Evolutionary conservation across 2,888 invertebrate genomes (phyloP).

Genomic region (Agrotis segetum): DNA sequence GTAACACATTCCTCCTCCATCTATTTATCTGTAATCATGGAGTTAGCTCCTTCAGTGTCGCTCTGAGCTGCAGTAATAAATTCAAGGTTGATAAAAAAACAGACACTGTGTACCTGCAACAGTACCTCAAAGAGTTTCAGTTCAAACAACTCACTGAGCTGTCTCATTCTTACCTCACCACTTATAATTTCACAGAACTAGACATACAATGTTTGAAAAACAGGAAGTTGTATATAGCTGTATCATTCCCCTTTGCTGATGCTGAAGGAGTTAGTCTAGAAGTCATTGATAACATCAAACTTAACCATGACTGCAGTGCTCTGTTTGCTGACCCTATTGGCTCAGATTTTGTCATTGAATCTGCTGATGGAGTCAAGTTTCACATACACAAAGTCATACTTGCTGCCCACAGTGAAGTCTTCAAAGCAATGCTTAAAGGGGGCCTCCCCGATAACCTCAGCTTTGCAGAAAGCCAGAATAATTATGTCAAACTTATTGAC

Average conservation of each 20-base stretch:
- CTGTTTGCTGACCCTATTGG: conserved; percentile 80
- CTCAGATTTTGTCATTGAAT: conserved; percentile 84
- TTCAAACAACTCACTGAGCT: conserved; percentile 68
- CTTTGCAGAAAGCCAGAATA: conserved; percentile 81
- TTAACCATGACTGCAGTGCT: conserved; percentile 77
- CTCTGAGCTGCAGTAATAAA: conserved; percentile 72
- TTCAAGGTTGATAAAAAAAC: conserved; percentile 75
- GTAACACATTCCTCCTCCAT: conserved; percentile 79
- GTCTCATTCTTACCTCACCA: conserved; percentile 70
- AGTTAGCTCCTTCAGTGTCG: conserved; percentile 73
- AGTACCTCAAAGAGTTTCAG: conserved; percentile 68
- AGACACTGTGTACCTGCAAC: conserved; percentile 71
- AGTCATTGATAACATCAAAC: conserved; percentile 70
- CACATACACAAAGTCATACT: conserved; percentile 81
- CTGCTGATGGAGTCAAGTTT: conserved; percentile 81
- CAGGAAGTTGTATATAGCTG: conserved; percentile 77
- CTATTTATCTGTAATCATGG: conserved; percentile 79
- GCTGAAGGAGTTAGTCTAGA: conserved; percentile 62
- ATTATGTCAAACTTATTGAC: conserved; percentile 81
- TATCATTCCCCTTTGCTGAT: conserved; percentile 68
- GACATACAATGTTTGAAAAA: conserved; percentile 81
- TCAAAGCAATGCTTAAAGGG: conserved; percentile 86
- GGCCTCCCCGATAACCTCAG: conserved; percentile 43
- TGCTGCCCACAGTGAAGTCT: conserved; percentile 83
- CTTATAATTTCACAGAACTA: conserved; percentile 78